These are phyloP conservation scores for Siderastrea siderea DNA, from an alignment of 92 coral and sea anemone species.

Conservation along the genomic window DNA sequence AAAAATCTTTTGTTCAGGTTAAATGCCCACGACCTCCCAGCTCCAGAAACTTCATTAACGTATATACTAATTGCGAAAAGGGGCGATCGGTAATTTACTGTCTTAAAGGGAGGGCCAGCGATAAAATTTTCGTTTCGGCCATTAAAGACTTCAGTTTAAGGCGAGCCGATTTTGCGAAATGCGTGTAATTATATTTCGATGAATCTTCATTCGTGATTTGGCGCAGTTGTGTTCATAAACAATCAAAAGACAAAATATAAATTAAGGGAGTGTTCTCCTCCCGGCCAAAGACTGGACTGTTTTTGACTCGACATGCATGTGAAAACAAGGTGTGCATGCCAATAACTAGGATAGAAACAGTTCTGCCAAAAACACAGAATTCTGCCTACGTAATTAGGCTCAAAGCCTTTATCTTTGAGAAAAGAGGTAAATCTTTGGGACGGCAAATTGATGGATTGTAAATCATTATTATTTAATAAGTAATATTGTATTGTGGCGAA, in stretches of 20 bases:
- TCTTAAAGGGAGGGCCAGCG: background rate
- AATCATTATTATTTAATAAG: conserved; percentile 91
- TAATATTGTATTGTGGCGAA: conserved; percentile 82
- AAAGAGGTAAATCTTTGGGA: conserved; percentile 30
- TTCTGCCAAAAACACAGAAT: background rate
- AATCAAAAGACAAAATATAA: conserved; percentile 24
- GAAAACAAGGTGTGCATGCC: background rate
- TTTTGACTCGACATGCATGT: too few relatives aligned
- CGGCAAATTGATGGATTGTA: conserved; percentile 68
- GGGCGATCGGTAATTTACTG: background rate
- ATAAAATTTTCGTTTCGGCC: background rate
- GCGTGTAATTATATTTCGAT: conserved; percentile 15
- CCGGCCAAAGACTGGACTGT: background rate
- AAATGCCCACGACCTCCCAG: background rate
- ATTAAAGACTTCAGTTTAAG: background rate
- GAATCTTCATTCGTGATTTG: conserved; percentile 5
- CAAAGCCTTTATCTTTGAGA: background rate
- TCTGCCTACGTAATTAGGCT: background rate
- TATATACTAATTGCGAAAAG: background rate
- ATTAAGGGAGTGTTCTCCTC: background rate
- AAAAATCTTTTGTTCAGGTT: background rate
- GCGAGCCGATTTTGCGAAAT: background rate
- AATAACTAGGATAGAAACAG: background rate
- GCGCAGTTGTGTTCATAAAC: conserved; percentile 27
- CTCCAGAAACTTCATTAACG: background rate